Base-by-base conservation (phyloP, 2,888 invertebrate species). In the Rotaria magnacalcarata region DNA sequence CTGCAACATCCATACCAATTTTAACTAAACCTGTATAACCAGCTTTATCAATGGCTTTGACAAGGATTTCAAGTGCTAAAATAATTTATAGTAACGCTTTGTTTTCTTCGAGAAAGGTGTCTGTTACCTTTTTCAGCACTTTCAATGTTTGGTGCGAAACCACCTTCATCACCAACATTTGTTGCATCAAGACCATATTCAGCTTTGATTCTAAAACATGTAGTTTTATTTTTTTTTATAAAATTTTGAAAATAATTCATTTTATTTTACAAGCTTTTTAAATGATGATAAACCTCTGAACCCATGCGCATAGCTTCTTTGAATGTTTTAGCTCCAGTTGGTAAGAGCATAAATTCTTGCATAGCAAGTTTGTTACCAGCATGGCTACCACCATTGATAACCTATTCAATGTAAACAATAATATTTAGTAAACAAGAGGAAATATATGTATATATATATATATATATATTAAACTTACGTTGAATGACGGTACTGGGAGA, bases 1-100 rank as follows among this genome's bases (percentile, higher is more conserved):
- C 98, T 85, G 98, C 99, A 60, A 97, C 96, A 92, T 99, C 99
- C 97, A 99, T 98, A 86, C 97, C 98, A 89, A 99, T 98, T 90
- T 96, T 95, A 89, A 99, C 92, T 92, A 96, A 96, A 89, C 96
- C 98, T 89, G 95, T 95, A 92, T 98, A 99, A 85, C 98, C 99
- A 90, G 96, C 97, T 91, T 95, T 95, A 88, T 93, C 94, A 90
- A 97, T 97, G 88, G 97, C 96, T 89, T 94, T 94, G 87, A 93
- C 94, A 89, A 97, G 95, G 84, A 97, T 93, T 89, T 93, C 93
- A 84, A 97, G 92, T 86, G 95, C 96, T 91, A 87, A 14, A 84
- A 84, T 21, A 6, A 16, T 52, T 16, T 16, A 52, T 47, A 80
- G 4, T 10, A 43, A 21, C 2, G 84, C 54, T 21, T 21, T 19